Evolutionary conservation across 2,888 invertebrate genomes (phyloP), one percentile per base, ranked within the genome.

Genomic region (Hemicrepidius hirtus): DNA sequence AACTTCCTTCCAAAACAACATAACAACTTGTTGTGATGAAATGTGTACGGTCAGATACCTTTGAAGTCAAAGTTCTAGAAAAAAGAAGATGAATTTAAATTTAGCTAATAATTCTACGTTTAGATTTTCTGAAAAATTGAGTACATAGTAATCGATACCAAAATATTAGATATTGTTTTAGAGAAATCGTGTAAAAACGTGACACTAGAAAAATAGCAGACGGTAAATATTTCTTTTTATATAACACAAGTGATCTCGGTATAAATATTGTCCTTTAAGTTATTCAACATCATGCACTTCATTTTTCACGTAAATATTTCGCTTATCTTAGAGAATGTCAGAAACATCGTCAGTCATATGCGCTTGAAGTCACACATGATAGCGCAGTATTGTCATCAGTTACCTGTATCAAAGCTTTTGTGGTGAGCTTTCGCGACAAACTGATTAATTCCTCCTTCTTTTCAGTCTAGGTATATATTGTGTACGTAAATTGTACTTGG

Each of bases 281-380:
- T 81, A 81, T 81, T 80, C 80, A 78, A 69, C 75, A 79, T 78
- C 81, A 80, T 80, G 79, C 76, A 79, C 79, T 79, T 78, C 79
- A 81, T 79, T 81, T 81, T 80, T 81, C 80, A 79, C 75, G 69
- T 76, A 68, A 76, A 78, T 77, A 74, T 77, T 79, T 76, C 68
- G 68, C 75, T 75, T 80, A 80, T 79, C 79, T 77, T 64, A 67
- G 68, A 70, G 78, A 75, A 75, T 78, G 80, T 80, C 78, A 76
- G 68, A 67, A 66, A 66, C 76, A 75, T 80, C 79, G 79, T 80
- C 80, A 79, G 74, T 80, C 80, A 78, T 76, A 73, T 71, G 74
- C 76, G 77, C 75, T 74, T 79, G 77, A 80, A 77, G 77, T 76
- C 78, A 77, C 78, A 79, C 72, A 76, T 72, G 79, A 78, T 75